Conservation (phyloP, 2,797 vertebrate species). For the Lerista edwardsae region DNA sequence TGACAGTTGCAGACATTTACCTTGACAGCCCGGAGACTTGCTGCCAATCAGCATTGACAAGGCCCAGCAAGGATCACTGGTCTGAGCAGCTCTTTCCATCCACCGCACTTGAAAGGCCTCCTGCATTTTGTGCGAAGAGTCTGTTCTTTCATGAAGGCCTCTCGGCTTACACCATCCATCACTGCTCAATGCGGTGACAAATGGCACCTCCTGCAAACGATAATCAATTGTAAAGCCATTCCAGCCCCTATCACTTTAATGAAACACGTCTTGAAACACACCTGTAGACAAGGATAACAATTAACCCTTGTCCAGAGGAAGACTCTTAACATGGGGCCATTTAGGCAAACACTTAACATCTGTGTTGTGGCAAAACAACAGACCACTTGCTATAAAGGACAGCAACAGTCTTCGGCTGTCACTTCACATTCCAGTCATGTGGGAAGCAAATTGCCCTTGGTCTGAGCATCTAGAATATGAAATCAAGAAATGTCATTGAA, state of each 20-base stretch:
- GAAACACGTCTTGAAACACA: constrained; percentile 41
- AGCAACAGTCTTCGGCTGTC: constrained; percentile 1
- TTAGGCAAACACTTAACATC: constrained; percentile 31
- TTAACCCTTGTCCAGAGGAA: constrained; percentile 34
- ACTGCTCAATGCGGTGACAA: constrained; percentile 39
- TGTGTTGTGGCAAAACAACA: background rate
- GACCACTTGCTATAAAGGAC: background rate
- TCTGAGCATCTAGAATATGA: background rate
- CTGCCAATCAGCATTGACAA: background rate
- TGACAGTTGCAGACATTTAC: too few relatives aligned
- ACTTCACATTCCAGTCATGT: background rate
- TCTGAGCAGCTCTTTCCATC: background rate
- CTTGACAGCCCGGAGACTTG: background rate
- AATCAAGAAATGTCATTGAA: background rate
- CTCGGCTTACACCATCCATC: constrained; percentile 23
- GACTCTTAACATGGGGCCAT: constrained; percentile 20
- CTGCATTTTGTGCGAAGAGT: constrained; percentile 20
- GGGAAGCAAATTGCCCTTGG: background rate
- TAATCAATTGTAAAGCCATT: constrained; percentile 44
- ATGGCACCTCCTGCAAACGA: constrained; percentile 21
- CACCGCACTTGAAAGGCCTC: background rate
- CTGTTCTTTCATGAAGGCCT: constrained; percentile 3
- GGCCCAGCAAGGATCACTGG: background rate
- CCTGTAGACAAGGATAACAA: constrained; percentile 24
- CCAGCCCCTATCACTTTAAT: constrained; percentile 39